A percentile compares a stretch with the other conserved stretches of the same genome.
Evolutionary conservation across 2,113 vertebrate genomes (phyloP).

Genomic region (Carettochelys insculpta): DNA sequence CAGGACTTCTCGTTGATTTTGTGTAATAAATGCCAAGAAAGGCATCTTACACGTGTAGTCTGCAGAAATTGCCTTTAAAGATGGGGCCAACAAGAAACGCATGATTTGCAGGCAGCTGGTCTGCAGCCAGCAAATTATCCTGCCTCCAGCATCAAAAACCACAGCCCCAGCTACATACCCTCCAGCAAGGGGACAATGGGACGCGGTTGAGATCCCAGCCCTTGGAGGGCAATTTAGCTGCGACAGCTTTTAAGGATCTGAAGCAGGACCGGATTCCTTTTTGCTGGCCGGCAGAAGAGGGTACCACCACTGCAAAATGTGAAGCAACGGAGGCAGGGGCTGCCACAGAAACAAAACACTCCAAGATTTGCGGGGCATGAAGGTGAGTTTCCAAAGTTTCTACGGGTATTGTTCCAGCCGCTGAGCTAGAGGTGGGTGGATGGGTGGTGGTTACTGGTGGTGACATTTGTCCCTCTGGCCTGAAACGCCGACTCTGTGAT

Average conservation of each 20-base stretch:
- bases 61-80: neutral
- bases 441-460: no score
- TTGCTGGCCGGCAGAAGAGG: neutral
- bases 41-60: neutral
- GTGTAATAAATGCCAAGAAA: neutral
- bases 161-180: neutral
- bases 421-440: no score
- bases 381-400: no score
- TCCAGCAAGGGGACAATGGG: neutral
- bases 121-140: no score
- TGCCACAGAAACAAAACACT: neutral
- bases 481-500: neutral
- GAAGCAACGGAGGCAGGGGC: no score
- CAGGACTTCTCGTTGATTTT: no score
- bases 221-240: neutral
- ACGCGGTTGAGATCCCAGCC: neutral
- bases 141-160: no score
- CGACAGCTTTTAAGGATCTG: neutral
- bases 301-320: neutral
- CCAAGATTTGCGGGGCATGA: no score
- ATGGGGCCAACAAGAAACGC: neutral
- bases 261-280: neutral
- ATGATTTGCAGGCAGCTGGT: neutral
- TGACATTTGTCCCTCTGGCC: no score
- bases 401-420: neutral